Base-by-base conservation (phyloP, 2,113 vertebrate genomes). In the Anas platyrhynchos region DNA sequence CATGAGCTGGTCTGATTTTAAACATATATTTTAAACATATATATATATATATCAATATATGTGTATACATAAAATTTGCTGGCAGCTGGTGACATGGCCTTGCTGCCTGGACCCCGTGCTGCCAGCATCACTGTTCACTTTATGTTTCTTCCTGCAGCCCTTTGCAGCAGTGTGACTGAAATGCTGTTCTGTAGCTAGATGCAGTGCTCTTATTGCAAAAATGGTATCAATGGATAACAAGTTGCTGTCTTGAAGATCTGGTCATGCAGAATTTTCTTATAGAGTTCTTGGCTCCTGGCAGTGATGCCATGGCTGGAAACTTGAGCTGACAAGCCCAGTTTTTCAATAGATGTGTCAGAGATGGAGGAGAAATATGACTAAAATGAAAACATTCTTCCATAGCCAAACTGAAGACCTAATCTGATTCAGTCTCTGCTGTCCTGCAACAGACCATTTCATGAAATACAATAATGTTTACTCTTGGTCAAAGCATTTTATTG, bases 401-500 rank as follows among this genome's bases (percentile, higher is more conserved):
- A 20, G 31, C 55, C 83, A 89, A 77, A 74, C 52, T 73, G 73
- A 76, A 88, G 41, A 86, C 12, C 46, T 74, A 55, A 81, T 10
- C 36, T 84, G 63, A 74, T 77, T 71, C 73, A 78, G 32, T 91
- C 80, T 81, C 0, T 4, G 3, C 55, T 78, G 56, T 67, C 25
- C 27, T 88, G 73, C 52, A 86, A 66, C 65, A 77, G 65, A 31
- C 41, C 76, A 9, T 69, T 27, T 7, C 36, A 18, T 68, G 73
- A 95, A 93, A 92, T n/a, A 81, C 2, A 86, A 4, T 91, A 34
- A 59, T 92, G 55, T 92, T 63, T 88, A 78, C 52, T 84, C 65
- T 71, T 75, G 55, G 65, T 52, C 46, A 91, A 94, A 75, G 26
- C 6, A 44, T 88, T 92, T 88, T 77, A 81, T 83, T 92, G 83